Evolutionary conservation across 2,113 vertebrate species (phyloP), one percentile per base, ranked within the genome.

Genomic region (Alouatta palliata): DNA sequence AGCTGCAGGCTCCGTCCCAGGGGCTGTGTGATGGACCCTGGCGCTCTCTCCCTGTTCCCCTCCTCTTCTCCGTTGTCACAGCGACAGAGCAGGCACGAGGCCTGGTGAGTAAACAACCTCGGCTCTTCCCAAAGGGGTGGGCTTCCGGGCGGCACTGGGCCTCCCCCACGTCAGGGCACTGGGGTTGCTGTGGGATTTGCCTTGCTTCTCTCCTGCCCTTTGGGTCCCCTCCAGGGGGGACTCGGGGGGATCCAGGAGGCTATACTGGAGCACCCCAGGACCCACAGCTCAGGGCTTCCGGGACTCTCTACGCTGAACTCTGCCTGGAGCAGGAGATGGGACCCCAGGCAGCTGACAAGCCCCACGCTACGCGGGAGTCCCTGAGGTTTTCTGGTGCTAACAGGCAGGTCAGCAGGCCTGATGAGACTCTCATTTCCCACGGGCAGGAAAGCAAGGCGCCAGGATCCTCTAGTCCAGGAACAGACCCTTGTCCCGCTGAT

Each of bases 401-500:
- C 1, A 11, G 1, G 6, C 49, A 40, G 32, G 1, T 20, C 23
- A 4, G n/a, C 37, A 30, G 87, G 17, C 6, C 58, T 35, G 25
- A 83, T 25, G 45, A 16, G 30, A 56, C 0, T 14, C 17, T 43
- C 12, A 0, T 23, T 54, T 37, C 81, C 40, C 1, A 0, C 0
- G 68, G 66, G 56, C 94, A 97, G 89, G 71, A n/a, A 30, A 25
- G 25, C 40, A 2, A 32, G 45, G 56, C 45, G 3, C 30, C 4
- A 0, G 61, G 25, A 3, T n/a, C 80, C 0, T 7, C 0, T 19
- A 12, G 17, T 61, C 13, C 3, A 1, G 89, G 77, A 37, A 9
- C 8, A 4, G 58, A 56, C 27, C 20, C 4, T 0, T 3, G 4
- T 9, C 3, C n/a, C 0, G 5, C 52, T 52, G 10, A 40, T 16